Evolutionary conservation across 2,888 invertebrate genomes (phyloP), one percentile per base, ranked within the genome.

Genomic region (Sclerodermus sp.): DNA sequence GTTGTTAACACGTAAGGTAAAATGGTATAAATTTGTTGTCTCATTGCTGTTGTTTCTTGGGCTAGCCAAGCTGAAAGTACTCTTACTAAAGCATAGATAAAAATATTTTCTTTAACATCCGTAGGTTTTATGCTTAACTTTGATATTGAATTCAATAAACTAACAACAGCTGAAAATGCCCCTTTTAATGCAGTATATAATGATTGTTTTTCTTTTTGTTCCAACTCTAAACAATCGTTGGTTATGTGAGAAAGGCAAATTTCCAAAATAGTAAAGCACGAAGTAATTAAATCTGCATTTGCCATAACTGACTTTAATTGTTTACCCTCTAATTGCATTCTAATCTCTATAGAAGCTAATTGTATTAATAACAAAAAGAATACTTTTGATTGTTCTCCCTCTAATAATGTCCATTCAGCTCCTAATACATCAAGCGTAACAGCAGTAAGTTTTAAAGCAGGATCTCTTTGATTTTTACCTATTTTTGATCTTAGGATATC

Each of bases 281-380:
- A 84, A 8, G 89, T 88, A n/a, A 93, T 83, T 40, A 93, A 79
- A 55, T 91, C 89, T 42, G 87, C 87, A 75, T 91, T 88, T 38
- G 84, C 82, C 74, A 87, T 85, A 1, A 91, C 88, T 68, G 90
- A 85, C 74, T 91, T 90, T 61, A 93, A 83, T 70, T 87, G 88
- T 67, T 89, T 88, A 59, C 93, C 91, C 71, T 96, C 96, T 57
- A 96, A 81, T 63, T 93, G 91, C 94, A 96, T 95, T 69, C 95
- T 85, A 1, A 96, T 89, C 83, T 96, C 96, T 71, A 96, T 91
- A 43, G 93, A 92, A 65, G 91, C 88, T 49, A 96, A 80, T 74
- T 96, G 94, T 49, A 94, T 85, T 17, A 91, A 77, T 10, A 95
- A 79, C 15, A 94, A 80, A 66, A 95, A 87, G 69, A 93, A 89